phyloP scores from a whole-genome alignment of 2,888 invertebrate species.

The Fragum sueziense region DNA sequence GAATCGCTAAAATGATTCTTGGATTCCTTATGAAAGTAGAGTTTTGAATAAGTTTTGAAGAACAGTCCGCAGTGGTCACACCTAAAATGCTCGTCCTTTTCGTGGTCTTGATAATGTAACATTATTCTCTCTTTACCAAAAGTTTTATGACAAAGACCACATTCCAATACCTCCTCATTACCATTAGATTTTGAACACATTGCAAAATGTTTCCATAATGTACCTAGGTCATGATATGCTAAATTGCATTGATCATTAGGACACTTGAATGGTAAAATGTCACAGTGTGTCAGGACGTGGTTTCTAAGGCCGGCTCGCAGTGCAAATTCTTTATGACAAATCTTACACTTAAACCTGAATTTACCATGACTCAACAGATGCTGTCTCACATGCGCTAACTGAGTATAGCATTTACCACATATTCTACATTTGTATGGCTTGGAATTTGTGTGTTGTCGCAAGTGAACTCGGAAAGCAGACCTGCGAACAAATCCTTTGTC shows the following conservation, averaged over 20 bases:
- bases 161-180: background rate
- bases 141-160: conserved; percentile 20
- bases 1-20: conserved; percentile 24
- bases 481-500: conserved; percentile 41
- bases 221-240: conserved; percentile 7
- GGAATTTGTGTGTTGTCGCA: conserved; percentile 44
- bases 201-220: conserved; percentile 3
- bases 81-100: conserved; percentile 30
- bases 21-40: conserved; percentile 34
- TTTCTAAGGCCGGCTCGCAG: background rate
- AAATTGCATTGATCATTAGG: conserved; percentile 7
- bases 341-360: conserved; percentile 22
- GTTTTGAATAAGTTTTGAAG: background rate
- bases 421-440: conserved; percentile 46
- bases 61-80: conserved; percentile 24
- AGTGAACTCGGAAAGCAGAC: conserved; percentile 39
- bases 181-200: background rate
- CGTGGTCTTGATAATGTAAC: conserved; percentile 30
- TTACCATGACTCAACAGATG: conserved; percentile 42
- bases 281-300: conserved; percentile 29
- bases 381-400: conserved; percentile 42
- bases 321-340: conserved; percentile 31
- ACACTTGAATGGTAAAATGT: conserved; percentile 36
- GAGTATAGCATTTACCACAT: conserved; percentile 42
- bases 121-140: background rate